Percentiles rank a stretch among this genome's conserved stretches.
phyloP scores from a whole-genome alignment of 2,888 invertebrate species.

The Pinctada fucata region DNA sequence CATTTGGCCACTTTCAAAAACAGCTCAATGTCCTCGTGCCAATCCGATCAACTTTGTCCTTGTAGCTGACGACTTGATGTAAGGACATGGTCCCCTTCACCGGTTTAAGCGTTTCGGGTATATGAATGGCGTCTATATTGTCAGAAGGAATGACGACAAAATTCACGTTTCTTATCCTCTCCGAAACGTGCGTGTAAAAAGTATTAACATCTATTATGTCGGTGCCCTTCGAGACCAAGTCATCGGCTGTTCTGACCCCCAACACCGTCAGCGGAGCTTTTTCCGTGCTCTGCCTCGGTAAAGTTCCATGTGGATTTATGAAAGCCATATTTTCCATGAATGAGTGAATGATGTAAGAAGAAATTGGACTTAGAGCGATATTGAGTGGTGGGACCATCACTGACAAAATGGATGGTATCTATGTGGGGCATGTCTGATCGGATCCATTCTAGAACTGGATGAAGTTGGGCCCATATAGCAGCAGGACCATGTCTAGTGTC shows the following conservation, averaged over 20 bases:
- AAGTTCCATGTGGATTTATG: conserved; percentile 24
- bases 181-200: conserved; percentile 3
- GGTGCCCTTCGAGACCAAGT: conserved; percentile 17
- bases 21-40: not conserved
- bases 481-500: conserved; percentile 22
- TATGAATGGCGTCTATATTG: not conserved
- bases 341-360: not conserved
- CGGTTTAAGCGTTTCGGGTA: not conserved
- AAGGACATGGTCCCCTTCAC: conserved; percentile 16
- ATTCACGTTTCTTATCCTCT: not conserved
- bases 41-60: not conserved
- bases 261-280: conserved; percentile 29
- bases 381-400: conserved; percentile 21
- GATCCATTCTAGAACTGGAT: not conserved
- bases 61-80: conserved; percentile 10
- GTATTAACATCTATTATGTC: conserved; percentile 20
- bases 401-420: conserved; percentile 19
- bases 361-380: conserved; percentile 26
- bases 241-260: conserved; percentile 27
- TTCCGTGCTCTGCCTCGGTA: conserved; percentile 30
- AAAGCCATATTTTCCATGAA: conserved; percentile 9
- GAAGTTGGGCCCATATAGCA: conserved; percentile 25
- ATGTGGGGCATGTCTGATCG: not conserved
- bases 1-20: conserved; percentile 6
- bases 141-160: not conserved